Evolutionary conservation across 2,113 vertebrate species (phyloP).

Genomic region (Ifrita kowaldi): DNA sequence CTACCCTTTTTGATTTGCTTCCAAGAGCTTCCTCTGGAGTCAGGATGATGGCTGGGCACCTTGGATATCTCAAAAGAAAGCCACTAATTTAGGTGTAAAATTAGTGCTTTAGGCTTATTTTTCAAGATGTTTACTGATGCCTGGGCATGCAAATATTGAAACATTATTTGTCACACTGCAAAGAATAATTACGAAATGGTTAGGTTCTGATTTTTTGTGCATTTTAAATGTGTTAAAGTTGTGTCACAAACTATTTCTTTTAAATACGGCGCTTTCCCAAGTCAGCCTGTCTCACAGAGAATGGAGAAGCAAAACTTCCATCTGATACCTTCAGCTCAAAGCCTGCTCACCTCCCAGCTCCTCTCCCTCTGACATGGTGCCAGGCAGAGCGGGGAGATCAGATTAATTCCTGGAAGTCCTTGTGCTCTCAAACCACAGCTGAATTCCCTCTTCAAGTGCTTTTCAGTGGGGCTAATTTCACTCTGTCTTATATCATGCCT

Average conservation of each 20-base stretch:
- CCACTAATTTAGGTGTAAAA: neutral
- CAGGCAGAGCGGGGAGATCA: neutral
- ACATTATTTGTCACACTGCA: neutral
- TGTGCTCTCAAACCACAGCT: neutral
- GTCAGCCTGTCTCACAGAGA: neutral
- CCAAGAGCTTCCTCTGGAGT: constrained; percentile 11
- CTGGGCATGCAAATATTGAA: constrained; percentile 24
- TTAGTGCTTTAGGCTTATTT: constrained; percentile 23
- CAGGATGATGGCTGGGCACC: neutral
- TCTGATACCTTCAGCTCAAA: neutral
- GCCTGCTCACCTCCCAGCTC: neutral
- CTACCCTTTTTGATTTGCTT: neutral
- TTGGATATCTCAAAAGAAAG: neutral
- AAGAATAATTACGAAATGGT: neutral
- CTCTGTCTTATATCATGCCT: neutral
- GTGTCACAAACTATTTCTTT: neutral
- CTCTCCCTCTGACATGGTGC: neutral
- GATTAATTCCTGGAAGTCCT: constrained; percentile 19
- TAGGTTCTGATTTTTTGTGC: neutral
- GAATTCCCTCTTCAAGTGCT: neutral
- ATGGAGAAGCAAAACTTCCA: neutral
- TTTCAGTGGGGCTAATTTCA: neutral
- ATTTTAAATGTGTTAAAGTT: neutral
- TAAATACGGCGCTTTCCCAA: neutral
- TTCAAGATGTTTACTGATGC: neutral